A percentile compares a stretch with the other conserved stretches of the same genome.
Evolutionary conservation across 2,797 vertebrate genomes (phyloP).

Genomic region (Cyprinodon diabolis): DNA sequence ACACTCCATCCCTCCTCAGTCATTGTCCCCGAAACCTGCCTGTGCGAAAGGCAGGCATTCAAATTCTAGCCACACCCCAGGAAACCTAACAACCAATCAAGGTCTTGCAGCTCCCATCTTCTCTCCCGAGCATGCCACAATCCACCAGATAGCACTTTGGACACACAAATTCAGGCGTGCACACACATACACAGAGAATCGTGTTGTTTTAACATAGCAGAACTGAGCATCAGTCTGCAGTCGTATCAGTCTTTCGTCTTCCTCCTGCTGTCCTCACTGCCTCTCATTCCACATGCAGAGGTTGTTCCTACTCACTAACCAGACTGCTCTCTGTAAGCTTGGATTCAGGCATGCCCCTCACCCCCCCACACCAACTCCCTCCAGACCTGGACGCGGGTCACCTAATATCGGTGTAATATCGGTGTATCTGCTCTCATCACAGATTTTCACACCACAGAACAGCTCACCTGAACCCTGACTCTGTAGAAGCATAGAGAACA

Average conservation of each 20-base stretch:
- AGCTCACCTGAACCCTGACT: conserved; percentile 34
- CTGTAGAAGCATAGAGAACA: background rate
- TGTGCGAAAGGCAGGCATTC: conserved; percentile 66
- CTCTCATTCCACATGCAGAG: conserved; percentile 69
- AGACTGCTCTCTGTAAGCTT: conserved; percentile 42
- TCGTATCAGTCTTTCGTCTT: conserved; percentile 43
- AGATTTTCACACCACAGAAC: conserved; percentile 38
- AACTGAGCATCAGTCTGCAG: conserved; percentile 43
- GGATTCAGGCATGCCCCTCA: conserved; percentile 43
- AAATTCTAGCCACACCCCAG: conserved; percentile 73
- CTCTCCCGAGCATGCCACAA: conserved; percentile 40
- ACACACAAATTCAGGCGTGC: conserved; percentile 10
- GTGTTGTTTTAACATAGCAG: conserved; percentile 54
- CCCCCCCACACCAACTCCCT: conserved; percentile 22
- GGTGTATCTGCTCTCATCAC: conserved; percentile 14
- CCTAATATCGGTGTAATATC: conserved; percentile 23
- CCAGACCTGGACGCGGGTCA: conserved; percentile 43
- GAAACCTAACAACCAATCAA: conserved; percentile 69
- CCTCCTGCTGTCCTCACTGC: conserved; percentile 47
- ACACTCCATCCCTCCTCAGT: conserved; percentile 63
- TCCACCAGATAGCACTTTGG: conserved; percentile 37
- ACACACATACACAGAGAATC: conserved; percentile 20
- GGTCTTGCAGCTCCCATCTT: conserved; percentile 50
- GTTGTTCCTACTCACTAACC: conserved; percentile 51
- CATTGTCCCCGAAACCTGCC: conserved; percentile 70